Base-by-base conservation (phyloP, 2,888 invertebrate species). In the Corbicula japonica region DNA sequence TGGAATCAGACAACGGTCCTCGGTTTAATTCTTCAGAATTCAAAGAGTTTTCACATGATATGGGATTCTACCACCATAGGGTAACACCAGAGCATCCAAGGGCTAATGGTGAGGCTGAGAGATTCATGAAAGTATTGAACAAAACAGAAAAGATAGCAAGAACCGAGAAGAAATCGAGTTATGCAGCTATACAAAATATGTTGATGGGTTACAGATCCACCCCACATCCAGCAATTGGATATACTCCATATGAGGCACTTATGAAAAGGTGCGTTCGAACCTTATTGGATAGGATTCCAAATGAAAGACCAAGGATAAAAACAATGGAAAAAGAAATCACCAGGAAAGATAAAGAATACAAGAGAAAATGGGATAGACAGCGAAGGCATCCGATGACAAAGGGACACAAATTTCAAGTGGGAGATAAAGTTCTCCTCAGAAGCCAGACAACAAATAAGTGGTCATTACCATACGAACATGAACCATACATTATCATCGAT, bases 91-190 rank as follows among this genome's bases (percentile, higher is more conserved):
- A 41, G 18, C 73, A 77, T 34, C 76, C 79, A 18, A 52, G 63
- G 66, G 75, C 79, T 10, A 82, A 82, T 68, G 82, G 82, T 1
- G 62, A 75, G 48, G 73, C 73, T 21, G 76, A 80, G 44, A 62
- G 38, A 21, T 76, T 76, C 32, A 80, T 76, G 72, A 75, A 79
- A 38, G 10, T 78, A 38, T 26, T 76, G 10, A 77, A 66, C 46
- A 76, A 76, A 26, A 71, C 63, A 34, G 76, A 76, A 50, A 65
- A 72, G 34, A 77, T 72, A 23, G 48, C 65, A 2, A 65, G 60
- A 15, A 35, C 48, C 1, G 26, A 78, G 56, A 63, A 63, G 12
- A 48, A n/a, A 61, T 15, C 26, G 28, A 69, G 62, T 23, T 34
- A 23, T 34, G 18, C 26, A 12, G 77, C 73, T 32, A 44, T 81